phyloP scores from a whole-genome alignment of 2,888 invertebrate species.

The Lochmaea crataegi region DNA sequence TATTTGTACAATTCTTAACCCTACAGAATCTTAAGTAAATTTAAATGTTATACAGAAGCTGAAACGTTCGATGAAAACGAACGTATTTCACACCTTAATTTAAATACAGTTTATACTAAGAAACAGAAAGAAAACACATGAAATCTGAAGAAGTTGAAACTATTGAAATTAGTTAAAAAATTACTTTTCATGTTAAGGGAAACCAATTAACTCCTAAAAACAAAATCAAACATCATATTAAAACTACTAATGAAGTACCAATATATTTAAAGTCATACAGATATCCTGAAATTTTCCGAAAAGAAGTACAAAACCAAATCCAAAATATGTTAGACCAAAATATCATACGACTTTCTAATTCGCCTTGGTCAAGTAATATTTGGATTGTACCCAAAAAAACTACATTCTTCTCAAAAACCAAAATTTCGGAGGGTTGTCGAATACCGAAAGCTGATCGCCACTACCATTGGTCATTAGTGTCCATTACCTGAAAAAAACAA shows the following conservation, averaged over 20 bases:
- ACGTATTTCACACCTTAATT: too few relatives aligned
- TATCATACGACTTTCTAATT: background rate
- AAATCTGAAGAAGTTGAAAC: too few relatives aligned
- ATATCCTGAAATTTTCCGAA: constrained; percentile 2
- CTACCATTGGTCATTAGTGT: background rate
- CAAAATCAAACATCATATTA: too few relatives aligned
- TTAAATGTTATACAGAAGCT: background rate
- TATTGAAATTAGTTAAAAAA: too few relatives aligned
- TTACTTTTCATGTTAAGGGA: too few relatives aligned
- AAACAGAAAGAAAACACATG: too few relatives aligned
- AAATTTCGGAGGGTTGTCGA: background rate
- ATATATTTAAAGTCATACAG: background rate
- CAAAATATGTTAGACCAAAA: background rate
- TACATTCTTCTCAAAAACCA: background rate
- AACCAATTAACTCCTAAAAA: too few relatives aligned
- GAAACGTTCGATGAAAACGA: too few relatives aligned
- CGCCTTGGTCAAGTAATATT: background rate
- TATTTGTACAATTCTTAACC: constrained; percentile 2
- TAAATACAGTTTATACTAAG: too few relatives aligned
- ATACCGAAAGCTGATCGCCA: constrained; percentile 1
- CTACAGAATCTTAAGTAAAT: background rate
- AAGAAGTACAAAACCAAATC: background rate
- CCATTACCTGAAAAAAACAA: background rate
- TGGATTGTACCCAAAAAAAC: too few relatives aligned
- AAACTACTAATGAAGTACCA: too few relatives aligned